Evolutionary conservation across 2,113 vertebrate species (phyloP).

Genomic region (Perca fluviatilis): DNA sequence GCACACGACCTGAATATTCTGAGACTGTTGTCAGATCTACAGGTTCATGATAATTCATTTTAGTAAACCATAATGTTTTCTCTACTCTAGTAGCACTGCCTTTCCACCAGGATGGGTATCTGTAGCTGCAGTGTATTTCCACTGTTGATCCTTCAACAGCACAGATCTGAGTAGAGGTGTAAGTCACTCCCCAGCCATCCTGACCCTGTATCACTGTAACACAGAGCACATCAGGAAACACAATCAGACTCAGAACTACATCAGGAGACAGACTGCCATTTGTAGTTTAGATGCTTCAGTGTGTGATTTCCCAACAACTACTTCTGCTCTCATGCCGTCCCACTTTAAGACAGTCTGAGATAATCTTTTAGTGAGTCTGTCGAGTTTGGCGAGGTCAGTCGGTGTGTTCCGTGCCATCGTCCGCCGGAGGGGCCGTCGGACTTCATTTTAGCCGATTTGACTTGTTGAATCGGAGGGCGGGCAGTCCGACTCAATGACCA

Average conservation of each 20-base stretch:
- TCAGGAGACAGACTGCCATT: no score
- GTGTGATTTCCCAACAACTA: no score
- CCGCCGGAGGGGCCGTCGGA: no score
- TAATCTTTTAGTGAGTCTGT: no score
- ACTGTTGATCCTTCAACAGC: background rate
- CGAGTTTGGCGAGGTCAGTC: no score
- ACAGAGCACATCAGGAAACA: conserved; percentile 5
- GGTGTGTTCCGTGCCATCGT: no score
- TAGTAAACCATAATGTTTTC: background rate
- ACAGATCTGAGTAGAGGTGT: background rate
- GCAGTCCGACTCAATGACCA: no score
- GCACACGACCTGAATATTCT: background rate
- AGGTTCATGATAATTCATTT: background rate
- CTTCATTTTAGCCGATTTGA: no score
- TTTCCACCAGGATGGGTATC: background rate
- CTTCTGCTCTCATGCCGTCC: no score
- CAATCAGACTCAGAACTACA: background rate
- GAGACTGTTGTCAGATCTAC: background rate
- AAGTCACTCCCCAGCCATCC: background rate
- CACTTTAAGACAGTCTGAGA: no score
- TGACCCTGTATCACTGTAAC: conserved; percentile 23
- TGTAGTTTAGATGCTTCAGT: no score
- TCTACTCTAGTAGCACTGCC: rapidly evolving
- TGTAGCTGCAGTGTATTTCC: background rate
- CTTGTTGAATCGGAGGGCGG: no score